Base-by-base conservation (phyloP, 2,888 invertebrate species). In the Meta bourneti region DNA sequence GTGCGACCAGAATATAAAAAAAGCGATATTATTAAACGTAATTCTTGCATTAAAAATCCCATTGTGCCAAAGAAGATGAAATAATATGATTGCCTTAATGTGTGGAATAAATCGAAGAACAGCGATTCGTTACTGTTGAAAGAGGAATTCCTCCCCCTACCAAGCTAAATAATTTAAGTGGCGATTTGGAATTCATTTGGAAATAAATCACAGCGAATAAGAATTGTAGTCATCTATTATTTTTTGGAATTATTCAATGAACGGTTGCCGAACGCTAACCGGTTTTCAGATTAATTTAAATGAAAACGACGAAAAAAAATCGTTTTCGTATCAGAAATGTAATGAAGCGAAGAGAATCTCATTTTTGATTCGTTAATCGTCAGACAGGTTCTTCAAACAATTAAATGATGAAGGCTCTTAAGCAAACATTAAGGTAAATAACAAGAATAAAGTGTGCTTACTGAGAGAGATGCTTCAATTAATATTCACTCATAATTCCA, bases 21-120 rank as follows among this genome's bases (percentile, higher is more conserved):
- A 8, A 54, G n/a, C 34, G 49, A 61, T 61, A 79, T 79, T 79
- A 79, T 61, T 61, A 79, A 61, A 61, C 79, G 6, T 9, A 79
- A 34, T 79, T 79, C 34, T 34, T 16, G 16, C 61, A 61, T 79
- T 79, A 34, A 79, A 79, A 61, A 61, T 7, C 19, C 34, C 61
- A 69, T 77, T 77, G 61, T 79, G 13, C 13, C 16, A 8, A 16
- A 61, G 16, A 9, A 16, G 11, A 61, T 61, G 61, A 16, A 61
- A 61, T 61, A 61, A 61, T 61, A 61, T 16, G 61, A 61, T 61
- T 61, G 61, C 13, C 11, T 16, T 61, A 61, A 61, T 61, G 61
- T 16, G 61, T 16, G 13, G 61, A 61, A 61, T 61, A 61, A 61
- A 61, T 61, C 61, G 61, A 61, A 61, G 61, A 61, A 16, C 7